Base-by-base conservation (phyloP, 1,140 invertebrate genomes). In the Solen grandis region DNA sequence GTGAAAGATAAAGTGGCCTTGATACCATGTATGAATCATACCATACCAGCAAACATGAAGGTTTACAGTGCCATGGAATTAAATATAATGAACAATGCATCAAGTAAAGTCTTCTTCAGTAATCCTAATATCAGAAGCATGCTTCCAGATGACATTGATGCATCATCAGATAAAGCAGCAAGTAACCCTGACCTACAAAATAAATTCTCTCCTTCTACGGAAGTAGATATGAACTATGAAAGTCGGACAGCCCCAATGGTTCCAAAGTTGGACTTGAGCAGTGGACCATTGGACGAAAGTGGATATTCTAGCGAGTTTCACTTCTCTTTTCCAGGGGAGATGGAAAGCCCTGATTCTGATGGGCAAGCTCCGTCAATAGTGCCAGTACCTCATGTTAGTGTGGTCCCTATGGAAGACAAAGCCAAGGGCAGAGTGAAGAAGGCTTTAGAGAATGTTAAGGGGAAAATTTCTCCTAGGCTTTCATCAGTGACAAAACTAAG, bases 11-110 rank as follows among this genome's bases (percentile, higher is more conserved):
- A 88, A 65, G 85, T 88, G 63, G 82, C 87, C 2, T 62, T 91
- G 10, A 89, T 88, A 55, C 89, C 90, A 0, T 90, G 89, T 81
- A 86, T 89, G 83, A 88, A 90, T 54, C 80, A 88, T 46, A 88
- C 87, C 8, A 88, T 90, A 36, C 90, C 90, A n/a, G 82, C 87
- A 57, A 89, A 84, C 54, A 89, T 91, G 88, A 85, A 86, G 25
- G 88, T 91, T n/a, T 88, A 88, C 68, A 87, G 87, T 81, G 86
- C 88, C 14, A 81, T 81, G 0, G 85, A 88, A 31, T 55, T 90
- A 2, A 60, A 86, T 46, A 72, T 89, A 33, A 83, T 83, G 25
- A 83, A 81, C 29, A 77, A 75, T 33, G 31, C 66, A 19, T 33
- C 65, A 54, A 54, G 63, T 57, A 69, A 86, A 35, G 69, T 82